Evolutionary conservation across 2,797 vertebrate species (phyloP).

Genomic region (Channa striata): DNA sequence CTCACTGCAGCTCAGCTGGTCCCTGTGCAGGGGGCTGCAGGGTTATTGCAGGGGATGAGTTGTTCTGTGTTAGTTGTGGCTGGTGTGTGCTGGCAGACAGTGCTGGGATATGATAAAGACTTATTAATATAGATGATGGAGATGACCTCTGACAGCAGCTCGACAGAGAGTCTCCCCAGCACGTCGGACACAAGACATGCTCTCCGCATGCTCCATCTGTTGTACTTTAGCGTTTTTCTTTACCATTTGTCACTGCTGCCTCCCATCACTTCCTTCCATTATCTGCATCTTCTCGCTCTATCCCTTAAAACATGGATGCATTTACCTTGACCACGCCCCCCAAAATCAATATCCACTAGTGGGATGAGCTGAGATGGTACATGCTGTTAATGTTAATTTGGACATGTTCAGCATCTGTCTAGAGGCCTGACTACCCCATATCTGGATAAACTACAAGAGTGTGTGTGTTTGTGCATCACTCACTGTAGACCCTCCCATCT

Average conservation of each 20-base stretch:
- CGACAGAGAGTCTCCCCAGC: constrained; percentile 38
- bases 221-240: not conserved
- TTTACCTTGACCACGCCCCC: constrained; percentile 17
- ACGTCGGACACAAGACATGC: constrained; percentile 41
- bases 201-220: constrained; percentile 20
- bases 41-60: constrained; percentile 53
- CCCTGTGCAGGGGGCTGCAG: constrained; percentile 61
- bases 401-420: constrained; percentile 24
- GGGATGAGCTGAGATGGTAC: constrained; percentile 29
- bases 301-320: constrained; percentile 19
- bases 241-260: not conserved
- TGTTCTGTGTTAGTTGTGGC: constrained; percentile 65
- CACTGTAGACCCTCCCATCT: constrained; percentile 31
- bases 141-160: constrained; percentile 75
- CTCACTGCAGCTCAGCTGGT: constrained; percentile 72
- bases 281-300: constrained; percentile 1
- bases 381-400: constrained; percentile 45
- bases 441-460: constrained; percentile 12
- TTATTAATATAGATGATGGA: constrained; percentile 80
- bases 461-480: constrained; percentile 31
- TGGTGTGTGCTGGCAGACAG: constrained; percentile 51
- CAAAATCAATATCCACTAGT: constrained; percentile 47
- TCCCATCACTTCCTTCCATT: not conserved
- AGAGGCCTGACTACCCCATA: constrained; percentile 3
- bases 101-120: constrained; percentile 68